Conservation (phyloP, 1,140 invertebrate genomes). For the Philopotamus ludificatus region DNA sequence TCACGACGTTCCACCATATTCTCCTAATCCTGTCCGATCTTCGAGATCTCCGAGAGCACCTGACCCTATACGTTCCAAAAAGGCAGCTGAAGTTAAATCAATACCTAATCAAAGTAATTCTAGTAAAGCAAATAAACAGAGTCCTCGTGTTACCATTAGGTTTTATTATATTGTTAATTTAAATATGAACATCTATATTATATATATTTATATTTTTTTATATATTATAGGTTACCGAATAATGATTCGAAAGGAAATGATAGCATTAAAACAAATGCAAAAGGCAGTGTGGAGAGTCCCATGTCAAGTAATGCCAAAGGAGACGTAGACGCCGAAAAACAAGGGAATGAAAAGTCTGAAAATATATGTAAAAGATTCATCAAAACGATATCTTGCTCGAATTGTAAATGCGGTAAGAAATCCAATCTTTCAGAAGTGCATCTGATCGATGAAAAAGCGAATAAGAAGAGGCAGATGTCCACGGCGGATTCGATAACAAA, state of each 20-base stretch:
- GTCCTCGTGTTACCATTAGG: conserved; percentile 17
- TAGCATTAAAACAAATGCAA: conserved; percentile 14
- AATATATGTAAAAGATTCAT: conserved; percentile 50
- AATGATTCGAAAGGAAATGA: conserved; percentile 46
- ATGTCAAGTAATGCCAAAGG: conserved; percentile 6
- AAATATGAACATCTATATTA: neutral
- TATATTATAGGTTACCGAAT: conserved; percentile 51
- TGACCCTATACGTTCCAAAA: conserved; percentile 11
- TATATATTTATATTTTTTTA: no score
- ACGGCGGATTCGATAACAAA: neutral
- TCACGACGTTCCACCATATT: neutral
- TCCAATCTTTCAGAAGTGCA: conserved; percentile 45
- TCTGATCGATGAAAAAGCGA: conserved; percentile 41
- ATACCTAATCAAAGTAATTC: neutral
- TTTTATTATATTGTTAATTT: neutral
- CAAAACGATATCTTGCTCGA: conserved; percentile 45
- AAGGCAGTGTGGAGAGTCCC: conserved; percentile 8
- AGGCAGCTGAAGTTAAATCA: neutral
- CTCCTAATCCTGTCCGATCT: neutral
- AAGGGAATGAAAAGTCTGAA: conserved; percentile 42
- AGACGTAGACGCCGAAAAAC: neutral
- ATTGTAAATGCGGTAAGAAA: neutral
- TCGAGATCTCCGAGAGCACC: neutral
- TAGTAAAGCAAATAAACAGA: neutral
- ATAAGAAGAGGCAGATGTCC: conserved; percentile 37